Conservation (phyloP, 2,888 invertebrate species). For the Rhamphomyia laevipes region DNA sequence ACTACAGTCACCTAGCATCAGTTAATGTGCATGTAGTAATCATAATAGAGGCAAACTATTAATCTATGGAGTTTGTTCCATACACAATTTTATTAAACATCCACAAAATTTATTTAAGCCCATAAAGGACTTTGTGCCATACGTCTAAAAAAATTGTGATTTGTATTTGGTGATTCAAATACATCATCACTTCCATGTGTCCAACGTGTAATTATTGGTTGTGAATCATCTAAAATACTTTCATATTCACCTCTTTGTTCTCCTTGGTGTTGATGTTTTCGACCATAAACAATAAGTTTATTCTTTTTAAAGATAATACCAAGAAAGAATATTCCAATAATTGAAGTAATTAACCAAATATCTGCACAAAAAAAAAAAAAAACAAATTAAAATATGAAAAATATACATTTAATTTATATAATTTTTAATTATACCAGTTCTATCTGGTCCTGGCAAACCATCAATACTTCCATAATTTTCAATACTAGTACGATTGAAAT, state of each 20-base stretch:
- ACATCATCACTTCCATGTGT: constrained; percentile 8
- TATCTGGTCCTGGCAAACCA: neutral
- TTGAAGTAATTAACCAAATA: neutral
- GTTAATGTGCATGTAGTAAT: too few relatives aligned
- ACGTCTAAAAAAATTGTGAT: constrained; percentile 16
- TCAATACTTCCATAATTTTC: neutral
- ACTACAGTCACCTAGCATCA: too few relatives aligned
- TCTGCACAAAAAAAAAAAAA: neutral
- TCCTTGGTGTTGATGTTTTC: too few relatives aligned
- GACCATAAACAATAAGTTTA: neutral
- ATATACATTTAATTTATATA: neutral
- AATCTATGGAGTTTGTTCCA: too few relatives aligned
- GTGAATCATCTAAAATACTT: neutral
- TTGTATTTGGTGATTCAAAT: constrained; percentile 9
- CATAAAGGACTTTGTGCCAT: neutral
- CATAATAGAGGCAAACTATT: too few relatives aligned
- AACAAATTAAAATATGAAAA: neutral
- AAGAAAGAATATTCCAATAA: neutral
- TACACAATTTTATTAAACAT: too few relatives aligned
- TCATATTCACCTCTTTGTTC: neutral
- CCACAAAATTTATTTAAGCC: neutral
- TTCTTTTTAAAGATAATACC: neutral
- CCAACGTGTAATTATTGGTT: constrained; percentile 6
- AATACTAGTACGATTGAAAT: neutral
- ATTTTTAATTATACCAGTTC: neutral